Percentiles rank a stretch among this genome's conserved stretches.
These are phyloP conservation scores for Pimephales promelas DNA, from an alignment of 2,113 vertebrate species.

Conservation along the genomic window DNA sequence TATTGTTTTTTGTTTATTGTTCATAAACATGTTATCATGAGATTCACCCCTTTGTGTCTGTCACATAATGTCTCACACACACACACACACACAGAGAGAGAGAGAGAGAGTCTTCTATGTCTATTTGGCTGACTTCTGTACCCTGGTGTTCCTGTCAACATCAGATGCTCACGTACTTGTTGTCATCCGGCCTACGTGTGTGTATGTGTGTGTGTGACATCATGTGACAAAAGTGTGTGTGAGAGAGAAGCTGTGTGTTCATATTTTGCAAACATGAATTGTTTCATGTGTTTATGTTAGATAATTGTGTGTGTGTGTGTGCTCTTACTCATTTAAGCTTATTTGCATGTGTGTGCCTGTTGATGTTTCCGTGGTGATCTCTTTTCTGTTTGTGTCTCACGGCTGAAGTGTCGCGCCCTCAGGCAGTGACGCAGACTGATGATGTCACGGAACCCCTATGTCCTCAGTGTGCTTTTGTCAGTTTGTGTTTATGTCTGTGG, in stretches of 20 bases:
- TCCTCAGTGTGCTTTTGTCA: background rate
- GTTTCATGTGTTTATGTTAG: background rate
- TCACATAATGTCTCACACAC: background rate
- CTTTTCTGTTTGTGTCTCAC: conserved; percentile 43
- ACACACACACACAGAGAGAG: conserved; percentile 7
- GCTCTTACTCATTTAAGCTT: background rate
- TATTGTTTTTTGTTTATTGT: background rate
- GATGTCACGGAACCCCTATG: conserved; percentile 34
- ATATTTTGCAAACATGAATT: background rate
- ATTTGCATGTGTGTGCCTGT: conserved; percentile 40
- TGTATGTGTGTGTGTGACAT: conserved; percentile 14
- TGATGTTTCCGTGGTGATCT: conserved; percentile 38
- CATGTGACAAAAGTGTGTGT: too few relatives aligned
- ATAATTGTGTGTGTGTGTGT: background rate
- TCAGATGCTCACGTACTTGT: conserved; percentile 39
- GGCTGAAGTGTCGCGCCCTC: conserved; percentile 43
- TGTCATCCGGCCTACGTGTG: conserved; percentile 5
- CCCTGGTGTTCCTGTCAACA: conserved; percentile 44
- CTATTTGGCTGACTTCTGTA: conserved; percentile 66
- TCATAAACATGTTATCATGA: background rate
- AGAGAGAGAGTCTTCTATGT: too few relatives aligned
- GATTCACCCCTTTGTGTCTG: background rate
- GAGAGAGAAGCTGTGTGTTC: background rate
- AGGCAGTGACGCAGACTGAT: conserved; percentile 38
- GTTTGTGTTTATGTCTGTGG: background rate